Evolutionary conservation across 2,113 vertebrate species (phyloP), one percentile per base, ranked within the genome.

Genomic region (Pontoporia blainvillei): DNA sequence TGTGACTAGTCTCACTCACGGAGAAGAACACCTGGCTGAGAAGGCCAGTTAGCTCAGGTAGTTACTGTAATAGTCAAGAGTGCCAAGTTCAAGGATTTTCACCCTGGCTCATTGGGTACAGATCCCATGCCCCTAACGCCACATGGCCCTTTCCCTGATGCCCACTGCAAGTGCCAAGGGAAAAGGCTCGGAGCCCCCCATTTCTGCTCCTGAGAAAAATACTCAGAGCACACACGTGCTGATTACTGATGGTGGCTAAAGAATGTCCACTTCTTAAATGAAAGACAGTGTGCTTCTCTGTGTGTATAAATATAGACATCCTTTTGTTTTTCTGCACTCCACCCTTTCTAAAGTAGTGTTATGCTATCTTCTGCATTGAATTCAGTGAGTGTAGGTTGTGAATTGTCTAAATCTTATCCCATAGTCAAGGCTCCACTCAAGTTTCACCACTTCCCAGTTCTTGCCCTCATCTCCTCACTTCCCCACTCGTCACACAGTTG

Each of bases 241-340:
- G 59, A 71, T 87, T 78, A 34, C 46, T 73, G 44, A 54, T 6
- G 31, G 25, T 9, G 15, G 5, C 52, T 93, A 41, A 93, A 90
- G 78, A 82, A 76, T 21, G 29, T 6, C 44, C 23, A 76, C 71
- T 73, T 81, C 31, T 96, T 72, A 71, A 82, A 23, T 86, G 29
- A 71, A 62, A 88, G 52, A 41, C 20, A 59, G 0, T 39, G 76
- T 7, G 64, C 41, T 82, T 76, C 73, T 96, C 8, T 93, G 34
- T 79, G 7, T 23, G 13, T 46, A 29, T 34, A 79, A 83, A 78
- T 79, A 64, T 13, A 93, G 86, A n/a, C 59, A 85, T 61, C 49
- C 31, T 94, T 86, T 91, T 34, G 69, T 83, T 86, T 91, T 84
- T 90, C 59, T 96, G 31, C 46, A 31, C 79, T 82, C 81, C 8